Evolutionary conservation across 2,113 vertebrate genomes (phyloP).

Genomic region (Marmota monax): DNA sequence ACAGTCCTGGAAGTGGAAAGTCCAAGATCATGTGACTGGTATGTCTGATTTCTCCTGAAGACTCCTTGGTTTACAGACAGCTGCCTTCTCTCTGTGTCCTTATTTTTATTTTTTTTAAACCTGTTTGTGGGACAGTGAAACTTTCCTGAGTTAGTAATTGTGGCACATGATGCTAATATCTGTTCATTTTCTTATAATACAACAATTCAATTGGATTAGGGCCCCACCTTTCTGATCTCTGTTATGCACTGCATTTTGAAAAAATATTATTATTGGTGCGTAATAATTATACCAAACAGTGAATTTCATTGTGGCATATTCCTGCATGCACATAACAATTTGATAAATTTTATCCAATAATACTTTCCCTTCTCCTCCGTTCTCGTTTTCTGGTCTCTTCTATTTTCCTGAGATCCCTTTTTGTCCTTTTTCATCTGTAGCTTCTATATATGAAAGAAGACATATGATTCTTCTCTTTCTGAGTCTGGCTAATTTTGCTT

Average conservation of each 20-base stretch:
- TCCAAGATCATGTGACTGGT: neutral
- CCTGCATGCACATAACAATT: neutral
- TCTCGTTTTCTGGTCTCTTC: neutral
- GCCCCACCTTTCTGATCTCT: neutral
- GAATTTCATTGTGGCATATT: neutral
- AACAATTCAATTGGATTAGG: neutral
- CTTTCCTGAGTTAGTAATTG: too few species aligned
- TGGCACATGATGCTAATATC: too few species aligned
- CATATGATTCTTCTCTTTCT: neutral
- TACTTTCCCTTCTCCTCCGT: neutral
- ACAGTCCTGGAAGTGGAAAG: neutral
- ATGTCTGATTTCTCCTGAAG: neutral
- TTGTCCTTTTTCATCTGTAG: neutral
- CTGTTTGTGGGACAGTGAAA: too few species aligned
- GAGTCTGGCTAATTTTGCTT: neutral
- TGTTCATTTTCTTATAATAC: neutral
- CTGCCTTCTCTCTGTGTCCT: neutral
- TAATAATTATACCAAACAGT: neutral
- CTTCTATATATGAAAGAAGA: neutral
- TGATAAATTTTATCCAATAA: neutral
- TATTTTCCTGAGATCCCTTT: neutral
- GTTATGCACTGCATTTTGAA: neutral
- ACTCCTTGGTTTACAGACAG: neutral
- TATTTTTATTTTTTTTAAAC: neutral
- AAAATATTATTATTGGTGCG: neutral